Conservation (phyloP, 2,888 invertebrate genomes). For the Melipona beecheii region DNA sequence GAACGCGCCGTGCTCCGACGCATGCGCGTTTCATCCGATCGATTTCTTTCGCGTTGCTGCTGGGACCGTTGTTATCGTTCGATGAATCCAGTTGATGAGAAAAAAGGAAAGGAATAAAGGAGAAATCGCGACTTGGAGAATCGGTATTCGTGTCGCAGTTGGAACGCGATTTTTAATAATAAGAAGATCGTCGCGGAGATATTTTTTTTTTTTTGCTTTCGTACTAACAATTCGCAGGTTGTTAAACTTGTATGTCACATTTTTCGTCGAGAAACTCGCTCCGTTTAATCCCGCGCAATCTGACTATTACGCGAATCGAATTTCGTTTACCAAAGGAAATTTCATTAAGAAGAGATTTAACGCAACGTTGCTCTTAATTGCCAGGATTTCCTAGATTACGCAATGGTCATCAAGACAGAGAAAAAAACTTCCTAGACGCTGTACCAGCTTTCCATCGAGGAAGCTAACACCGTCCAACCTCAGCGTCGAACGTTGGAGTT, state of each 20-base stretch:
- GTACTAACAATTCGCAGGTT: background rate
- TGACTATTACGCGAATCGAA: background rate
- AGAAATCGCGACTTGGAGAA: background rate
- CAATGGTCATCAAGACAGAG: background rate
- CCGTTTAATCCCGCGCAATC: background rate
- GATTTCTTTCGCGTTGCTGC: background rate
- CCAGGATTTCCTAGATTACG: background rate
- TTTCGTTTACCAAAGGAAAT: too few species aligned
- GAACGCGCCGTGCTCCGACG: background rate
- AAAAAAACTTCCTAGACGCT: background rate
- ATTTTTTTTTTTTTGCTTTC: constrained; percentile 7
- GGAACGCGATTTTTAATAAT: constrained; percentile 15
- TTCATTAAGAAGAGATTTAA: background rate
- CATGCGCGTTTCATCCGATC: constrained; percentile 10
- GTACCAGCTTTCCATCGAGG: background rate
- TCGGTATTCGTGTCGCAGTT: constrained; percentile 11
- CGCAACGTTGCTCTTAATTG: background rate
- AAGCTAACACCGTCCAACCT: background rate
- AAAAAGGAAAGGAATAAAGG: background rate
- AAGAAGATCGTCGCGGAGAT: constrained; percentile 19
- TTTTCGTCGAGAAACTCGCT: background rate
- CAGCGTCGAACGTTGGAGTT: background rate
- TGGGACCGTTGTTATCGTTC: constrained; percentile 10
- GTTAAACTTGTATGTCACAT: background rate
- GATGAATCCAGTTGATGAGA: constrained; percentile 8